phyloP scores from a whole-genome alignment of 1,140 invertebrate species.

The Olivierus martensii region DNA sequence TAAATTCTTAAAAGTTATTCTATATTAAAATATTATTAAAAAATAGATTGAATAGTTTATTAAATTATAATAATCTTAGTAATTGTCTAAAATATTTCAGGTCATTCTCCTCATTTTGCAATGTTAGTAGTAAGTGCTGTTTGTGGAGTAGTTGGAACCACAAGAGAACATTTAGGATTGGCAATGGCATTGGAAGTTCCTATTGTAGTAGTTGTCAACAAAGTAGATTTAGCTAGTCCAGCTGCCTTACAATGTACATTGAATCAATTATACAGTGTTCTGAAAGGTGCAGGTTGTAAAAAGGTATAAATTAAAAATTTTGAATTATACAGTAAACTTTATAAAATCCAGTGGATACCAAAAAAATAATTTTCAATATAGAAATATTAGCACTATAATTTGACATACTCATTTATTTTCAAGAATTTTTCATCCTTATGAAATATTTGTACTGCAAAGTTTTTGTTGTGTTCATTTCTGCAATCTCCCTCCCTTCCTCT shows the following conservation, averaged over 20 bases:
- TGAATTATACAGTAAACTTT: too few relatives aligned
- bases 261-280: constrained; percentile 43
- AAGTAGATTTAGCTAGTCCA: constrained; percentile 52
- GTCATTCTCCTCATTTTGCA: constrained; percentile 87
- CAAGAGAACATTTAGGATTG: constrained; percentile 62
- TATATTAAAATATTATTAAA: not conserved
- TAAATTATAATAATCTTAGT: not conserved
- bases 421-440: too few relatives aligned
- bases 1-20: not conserved
- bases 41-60: not conserved
- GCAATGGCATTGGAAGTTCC: constrained; percentile 69
- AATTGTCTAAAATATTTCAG: not conserved
- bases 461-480: too few relatives aligned
- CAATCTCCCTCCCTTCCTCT: too few relatives aligned
- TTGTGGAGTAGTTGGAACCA: constrained; percentile 38
- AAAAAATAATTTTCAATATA: too few relatives aligned
- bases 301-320: too few relatives aligned
- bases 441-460: too few relatives aligned
- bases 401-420: too few relatives aligned
- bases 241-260: constrained; percentile 43
- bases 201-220: constrained; percentile 79
- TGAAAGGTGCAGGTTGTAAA: constrained; percentile 46
- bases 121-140: constrained; percentile 68
- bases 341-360: too few relatives aligned
- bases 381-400: too few relatives aligned